Evolutionary conservation across 2,113 vertebrate species (phyloP).

Genomic region (Vulpes vulpes): DNA sequence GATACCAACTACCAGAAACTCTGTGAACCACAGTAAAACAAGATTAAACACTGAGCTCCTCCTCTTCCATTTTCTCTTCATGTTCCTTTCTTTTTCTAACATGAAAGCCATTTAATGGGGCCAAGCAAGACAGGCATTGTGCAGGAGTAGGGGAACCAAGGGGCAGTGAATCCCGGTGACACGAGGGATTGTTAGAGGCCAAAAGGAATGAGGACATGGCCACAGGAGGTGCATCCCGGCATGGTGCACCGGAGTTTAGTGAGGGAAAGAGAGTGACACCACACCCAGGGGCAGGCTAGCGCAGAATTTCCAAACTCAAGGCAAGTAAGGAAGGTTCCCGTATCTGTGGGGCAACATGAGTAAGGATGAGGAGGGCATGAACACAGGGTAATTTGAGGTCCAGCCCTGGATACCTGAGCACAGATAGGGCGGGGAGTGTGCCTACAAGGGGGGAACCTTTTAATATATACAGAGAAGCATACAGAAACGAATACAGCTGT

Average conservation of each 20-base stretch:
- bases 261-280: neutral
- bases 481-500: neutral
- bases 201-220: neutral
- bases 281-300: neutral
- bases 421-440: neutral
- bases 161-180: no score
- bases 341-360: neutral
- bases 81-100: neutral
- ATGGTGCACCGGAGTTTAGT: neutral
- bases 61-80: neutral
- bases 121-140: neutral
- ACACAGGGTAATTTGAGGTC: rapidly evolving
- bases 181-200: neutral
- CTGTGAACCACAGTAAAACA: neutral
- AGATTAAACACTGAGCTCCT: neutral
- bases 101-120: neutral
- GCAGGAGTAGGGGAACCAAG: rapidly evolving
- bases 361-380: rapidly evolving
- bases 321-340: neutral
- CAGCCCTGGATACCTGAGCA: neutral
- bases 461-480: neutral
- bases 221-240: neutral
- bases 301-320: neutral
- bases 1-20: neutral
- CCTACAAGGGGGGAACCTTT: neutral